Base-by-base conservation (phyloP, 1,140 invertebrate genomes). In the Drosophila kikkawai region DNA sequence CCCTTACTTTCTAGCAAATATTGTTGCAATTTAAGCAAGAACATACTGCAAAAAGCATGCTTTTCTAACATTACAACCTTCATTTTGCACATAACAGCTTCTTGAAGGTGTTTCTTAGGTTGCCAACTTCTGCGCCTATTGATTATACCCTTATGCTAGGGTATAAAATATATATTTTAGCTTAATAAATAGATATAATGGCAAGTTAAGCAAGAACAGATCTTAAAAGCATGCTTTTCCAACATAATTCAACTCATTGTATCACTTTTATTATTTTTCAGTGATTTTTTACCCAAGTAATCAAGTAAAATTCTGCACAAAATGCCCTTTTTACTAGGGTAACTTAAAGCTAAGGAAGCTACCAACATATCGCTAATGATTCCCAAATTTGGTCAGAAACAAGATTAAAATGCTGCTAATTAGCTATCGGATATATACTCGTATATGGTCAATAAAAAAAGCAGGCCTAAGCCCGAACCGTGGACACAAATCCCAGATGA, bases 351-450 rank as follows among this genome's bases (percentile, higher is more conserved):
- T 9, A 22, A 26, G n/a, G 36, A 39, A 26, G 36, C 36, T 9
- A 11, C 42, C 29, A 48, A 36, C 12, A 26, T 12, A 15, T 34
- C 12, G 7, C 67, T 77, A 84, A 86, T 85, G 82, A 85, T 64
- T 17, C 41, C 78, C 78, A 63, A 63, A 86, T 81, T 56, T 86
- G 68, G 69, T n/a, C n/a, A n/a, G 32, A 39, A 70, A 44, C 55
- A 53, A 64, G 66, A 51, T 48, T 37, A 50, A 65, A 51, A 57
- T 53, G 42, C 51, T 66, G 44, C 67, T 81, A 81, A 86, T 86
- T 86, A 81, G 68, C 51, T n/a, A 22, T 55, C 32, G 57, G 51
- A 34, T 51, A 34, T 51, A 7, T 7, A 60, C 19, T 48, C 56
- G 15, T 50, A 55, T 56, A 39, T 56, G 53, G 53, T 13, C 53